Conservation (phyloP, 2,797 vertebrate species). For the Anabacerthia variegaticeps region DNA sequence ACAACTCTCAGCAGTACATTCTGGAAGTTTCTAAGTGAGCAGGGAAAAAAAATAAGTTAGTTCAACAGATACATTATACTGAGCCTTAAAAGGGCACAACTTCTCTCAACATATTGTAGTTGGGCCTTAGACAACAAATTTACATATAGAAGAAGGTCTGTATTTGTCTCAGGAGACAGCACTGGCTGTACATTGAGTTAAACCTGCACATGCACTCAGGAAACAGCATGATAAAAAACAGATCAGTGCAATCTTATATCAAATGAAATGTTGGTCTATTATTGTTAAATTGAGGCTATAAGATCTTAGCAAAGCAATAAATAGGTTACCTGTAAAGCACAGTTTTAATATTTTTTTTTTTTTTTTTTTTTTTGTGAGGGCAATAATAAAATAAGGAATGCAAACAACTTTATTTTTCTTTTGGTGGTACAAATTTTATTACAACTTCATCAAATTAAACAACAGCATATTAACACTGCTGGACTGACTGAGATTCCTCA, state of each 20-base stretch:
- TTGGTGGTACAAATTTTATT: not conserved
- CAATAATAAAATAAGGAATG: not conserved
- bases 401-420: not conserved
- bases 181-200: not conserved
- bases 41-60: not conserved
- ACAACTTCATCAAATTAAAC: not conserved
- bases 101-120: not conserved
- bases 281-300: not conserved
- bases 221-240: not conserved
- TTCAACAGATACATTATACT: not conserved
- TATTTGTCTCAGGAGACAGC: not conserved
- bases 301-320: not conserved
- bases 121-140: not conserved
- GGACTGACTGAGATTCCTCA: not conserved
- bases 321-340: not conserved
- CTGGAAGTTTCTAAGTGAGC: not conserved
- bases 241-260: not conserved
- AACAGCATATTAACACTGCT: not conserved
- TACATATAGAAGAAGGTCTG: not conserved
- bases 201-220: not conserved
- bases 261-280: not conserved
- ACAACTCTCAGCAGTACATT: not conserved
- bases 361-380: not conserved
- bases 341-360: not conserved
- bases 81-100: not conserved